These are phyloP conservation scores for Lonchura striata DNA, from an alignment of 2,113 vertebrate species.

Conservation along the genomic window DNA sequence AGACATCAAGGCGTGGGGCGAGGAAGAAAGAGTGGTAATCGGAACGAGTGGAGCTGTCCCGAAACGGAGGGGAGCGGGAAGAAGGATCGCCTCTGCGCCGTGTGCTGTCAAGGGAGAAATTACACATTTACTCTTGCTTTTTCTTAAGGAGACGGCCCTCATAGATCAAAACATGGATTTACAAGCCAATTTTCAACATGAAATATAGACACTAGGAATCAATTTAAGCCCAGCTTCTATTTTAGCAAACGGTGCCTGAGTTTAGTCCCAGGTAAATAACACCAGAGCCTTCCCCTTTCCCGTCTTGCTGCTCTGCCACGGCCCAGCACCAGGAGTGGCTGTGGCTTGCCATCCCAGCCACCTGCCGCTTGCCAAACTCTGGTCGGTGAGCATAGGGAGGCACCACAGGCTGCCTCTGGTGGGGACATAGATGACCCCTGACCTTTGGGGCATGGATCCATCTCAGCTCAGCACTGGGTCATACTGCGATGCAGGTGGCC, in stretches of 20 bases:
- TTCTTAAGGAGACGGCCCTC: slow-evolving; percentile 98
- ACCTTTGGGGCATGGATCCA: background rate
- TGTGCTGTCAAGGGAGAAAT: slow-evolving; percentile 99
- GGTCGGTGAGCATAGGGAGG: fast-evolving
- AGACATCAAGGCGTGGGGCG: slow-evolving; percentile 98
- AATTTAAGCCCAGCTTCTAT: slow-evolving; percentile 89
- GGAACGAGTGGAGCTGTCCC: slow-evolving; percentile 76
- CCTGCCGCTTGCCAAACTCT: background rate
- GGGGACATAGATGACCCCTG: fast-evolving
- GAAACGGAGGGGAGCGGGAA: slow-evolving; percentile 80
- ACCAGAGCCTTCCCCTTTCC: slow-evolving; percentile 1
- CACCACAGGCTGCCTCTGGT: background rate
- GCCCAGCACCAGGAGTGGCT: background rate
- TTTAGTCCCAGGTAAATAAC: slow-evolving; percentile 73
- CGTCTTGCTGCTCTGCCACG: background rate
- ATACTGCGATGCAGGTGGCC: background rate
- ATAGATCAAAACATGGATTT: slow-evolving; percentile 98
- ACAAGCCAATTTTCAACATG: slow-evolving; percentile 99
- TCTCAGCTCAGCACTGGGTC: background rate
- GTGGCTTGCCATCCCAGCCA: background rate
- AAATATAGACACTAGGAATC: slow-evolving; percentile 99
- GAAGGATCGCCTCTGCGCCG: slow-evolving; percentile 95
- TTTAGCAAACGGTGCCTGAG: slow-evolving; percentile 70
- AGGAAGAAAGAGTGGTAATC: slow-evolving; percentile 78
- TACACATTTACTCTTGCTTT: slow-evolving; percentile 99